A percentile compares a stretch with the other conserved stretches of the same genome.
These are phyloP conservation scores for Acanthoscelides obtectus DNA, from an alignment of 2,888 invertebrate genomes.

Conservation along the genomic window DNA sequence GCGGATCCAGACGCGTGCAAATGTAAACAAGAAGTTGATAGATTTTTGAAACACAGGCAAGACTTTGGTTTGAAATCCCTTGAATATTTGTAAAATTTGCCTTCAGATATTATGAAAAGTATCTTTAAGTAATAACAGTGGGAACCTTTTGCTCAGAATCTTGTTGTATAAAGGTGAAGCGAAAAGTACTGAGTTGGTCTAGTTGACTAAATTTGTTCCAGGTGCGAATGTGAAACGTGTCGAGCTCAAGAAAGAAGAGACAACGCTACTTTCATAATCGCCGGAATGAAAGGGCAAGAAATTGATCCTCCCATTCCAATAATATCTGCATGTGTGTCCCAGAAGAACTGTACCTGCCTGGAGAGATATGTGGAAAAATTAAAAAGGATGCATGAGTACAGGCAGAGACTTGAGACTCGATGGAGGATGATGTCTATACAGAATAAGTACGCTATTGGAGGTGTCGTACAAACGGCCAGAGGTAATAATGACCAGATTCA, in stretches of 20 bases:
- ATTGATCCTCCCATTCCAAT: conserved; percentile 19
- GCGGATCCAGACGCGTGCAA: conserved; percentile 10
- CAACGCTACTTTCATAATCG: conserved; percentile 25
- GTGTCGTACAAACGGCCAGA: conserved; percentile 22
- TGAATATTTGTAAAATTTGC: too few species aligned
- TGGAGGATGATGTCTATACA: conserved; percentile 21
- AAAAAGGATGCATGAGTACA: conserved; percentile 25
- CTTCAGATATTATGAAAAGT: too few species aligned
- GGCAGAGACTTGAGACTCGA: conserved; percentile 21
- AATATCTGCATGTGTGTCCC: conserved; percentile 20
- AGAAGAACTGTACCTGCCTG: conserved; percentile 26
- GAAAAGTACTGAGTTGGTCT: too few species aligned
- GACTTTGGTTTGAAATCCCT: too few species aligned
- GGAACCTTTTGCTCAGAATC: too few species aligned
- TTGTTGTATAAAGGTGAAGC: not conserved
- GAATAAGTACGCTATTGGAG: conserved; percentile 29
- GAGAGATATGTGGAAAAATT: conserved; percentile 23
- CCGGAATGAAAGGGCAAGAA: conserved; percentile 23
- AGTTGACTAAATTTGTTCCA: too few species aligned
- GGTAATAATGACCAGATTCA: not conserved
- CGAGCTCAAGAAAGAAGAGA: conserved; percentile 18
- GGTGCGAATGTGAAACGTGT: conserved; percentile 14
- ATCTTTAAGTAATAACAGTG: too few species aligned
- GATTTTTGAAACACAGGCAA: conserved; percentile 4
- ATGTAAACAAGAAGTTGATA: conserved; percentile 12